Conservation (phyloP, 2,888 invertebrate species). For the Agelastica alni region DNA sequence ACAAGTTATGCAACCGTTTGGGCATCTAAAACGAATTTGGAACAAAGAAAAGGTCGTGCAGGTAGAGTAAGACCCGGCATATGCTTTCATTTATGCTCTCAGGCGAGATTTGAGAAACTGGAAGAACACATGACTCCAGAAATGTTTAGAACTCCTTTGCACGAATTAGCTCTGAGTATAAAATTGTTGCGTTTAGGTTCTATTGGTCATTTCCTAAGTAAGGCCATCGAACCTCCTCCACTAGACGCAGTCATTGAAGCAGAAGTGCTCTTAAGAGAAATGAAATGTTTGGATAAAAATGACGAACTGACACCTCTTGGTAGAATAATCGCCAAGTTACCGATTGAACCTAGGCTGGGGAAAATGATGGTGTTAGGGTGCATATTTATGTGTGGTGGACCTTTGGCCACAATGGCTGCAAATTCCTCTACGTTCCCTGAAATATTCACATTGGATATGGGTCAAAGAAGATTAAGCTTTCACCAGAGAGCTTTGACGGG, state of each 20-base stretch:
- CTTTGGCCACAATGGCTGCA: constrained; percentile 91
- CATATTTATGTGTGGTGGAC: constrained; percentile 87
- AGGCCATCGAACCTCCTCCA: constrained; percentile 95
- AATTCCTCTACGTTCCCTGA: constrained; percentile 95
- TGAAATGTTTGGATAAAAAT: constrained; percentile 86
- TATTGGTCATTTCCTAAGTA: constrained; percentile 93
- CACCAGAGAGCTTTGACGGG: constrained; percentile 89
- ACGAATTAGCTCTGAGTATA: constrained; percentile 90
- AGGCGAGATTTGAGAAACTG: constrained; percentile 67
- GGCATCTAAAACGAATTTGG: constrained; percentile 93
- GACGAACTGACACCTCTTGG: constrained; percentile 94
- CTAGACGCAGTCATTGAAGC: constrained; percentile 98
- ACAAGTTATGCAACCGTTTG: constrained; percentile 97
- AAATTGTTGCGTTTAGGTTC: constrained; percentile 88
- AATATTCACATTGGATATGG: constrained; percentile 83
- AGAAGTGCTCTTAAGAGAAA: constrained; percentile 73
- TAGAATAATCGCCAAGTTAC: constrained; percentile 88
- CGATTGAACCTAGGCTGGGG: constrained; percentile 94
- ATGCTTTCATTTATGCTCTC: constrained; percentile 90
- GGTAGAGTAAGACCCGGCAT: constrained; percentile 93
- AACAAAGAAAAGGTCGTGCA: constrained; percentile 91
- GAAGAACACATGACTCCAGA: constrained; percentile 95
- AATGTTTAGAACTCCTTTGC: constrained; percentile 96
- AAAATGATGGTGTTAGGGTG: constrained; percentile 84
- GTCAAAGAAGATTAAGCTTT: constrained; percentile 74